Percentiles rank a stretch among this genome's conserved stretches.
phyloP scores from a whole-genome alignment of 2,113 vertebrate species.

The Illadopsis cleaveri region DNA sequence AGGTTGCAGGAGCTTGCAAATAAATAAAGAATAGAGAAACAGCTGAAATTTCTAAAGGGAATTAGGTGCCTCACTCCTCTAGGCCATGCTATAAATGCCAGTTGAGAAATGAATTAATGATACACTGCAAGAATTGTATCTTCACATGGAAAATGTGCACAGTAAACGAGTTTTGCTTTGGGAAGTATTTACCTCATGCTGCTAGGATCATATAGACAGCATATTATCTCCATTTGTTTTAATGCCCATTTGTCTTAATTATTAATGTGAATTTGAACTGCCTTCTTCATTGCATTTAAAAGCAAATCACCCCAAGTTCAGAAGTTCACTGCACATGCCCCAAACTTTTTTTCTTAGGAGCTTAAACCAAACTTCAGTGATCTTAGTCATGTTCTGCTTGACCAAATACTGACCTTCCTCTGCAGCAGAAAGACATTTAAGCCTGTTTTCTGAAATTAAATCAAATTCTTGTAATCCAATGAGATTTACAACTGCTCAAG shows the following conservation, averaged over 20 bases:
- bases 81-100: not conserved
- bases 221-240: slow-evolving; percentile 77
- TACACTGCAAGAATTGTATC: not conserved
- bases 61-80: not conserved
- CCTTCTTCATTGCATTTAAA: slow-evolving; percentile 12
- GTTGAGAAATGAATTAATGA: slow-evolving; percentile 16
- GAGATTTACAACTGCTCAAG: slow-evolving; percentile 38
- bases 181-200: slow-evolving; percentile 47
- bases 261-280: slow-evolving; percentile 58
- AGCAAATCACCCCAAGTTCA: slow-evolving; percentile 64
- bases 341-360: slow-evolving; percentile 23
- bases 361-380: slow-evolving; percentile 50
- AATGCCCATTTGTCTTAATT: slow-evolving; percentile 71
- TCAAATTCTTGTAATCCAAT: slow-evolving; percentile 55
- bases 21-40: not conserved
- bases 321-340: slow-evolving; percentile 70
- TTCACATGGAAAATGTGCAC: not conserved
- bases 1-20: not conserved
- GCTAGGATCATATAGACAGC: slow-evolving; percentile 46
- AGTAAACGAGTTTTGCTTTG: slow-evolving; percentile 28
- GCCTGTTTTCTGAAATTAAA: slow-evolving; percentile 64
- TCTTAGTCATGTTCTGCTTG: slow-evolving; percentile 62
- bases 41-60: not conserved
- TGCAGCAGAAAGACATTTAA: slow-evolving; percentile 57
- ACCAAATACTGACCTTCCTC: slow-evolving; percentile 66